Percentiles rank a stretch among this genome's conserved stretches.
Conservation (phyloP, 2,888 invertebrate species). For the Acanthosoma haemorrhoidale region DNA sequence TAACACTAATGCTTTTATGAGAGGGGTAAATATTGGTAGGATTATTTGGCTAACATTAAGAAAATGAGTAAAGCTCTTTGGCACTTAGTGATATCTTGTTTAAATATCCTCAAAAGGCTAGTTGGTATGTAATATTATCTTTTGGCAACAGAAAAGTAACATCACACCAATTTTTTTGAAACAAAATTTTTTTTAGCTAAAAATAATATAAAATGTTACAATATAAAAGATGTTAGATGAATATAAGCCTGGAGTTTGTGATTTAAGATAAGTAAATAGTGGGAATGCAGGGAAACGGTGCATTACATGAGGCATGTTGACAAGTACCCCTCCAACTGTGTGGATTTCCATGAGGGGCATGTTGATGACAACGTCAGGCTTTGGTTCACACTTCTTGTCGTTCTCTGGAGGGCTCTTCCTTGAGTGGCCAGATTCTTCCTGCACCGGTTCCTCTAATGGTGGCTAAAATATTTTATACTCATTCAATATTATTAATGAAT, state of each 20-base stretch:
- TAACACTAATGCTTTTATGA: too few relatives aligned
- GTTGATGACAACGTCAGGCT: conserved; percentile 57
- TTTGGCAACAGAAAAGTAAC: neutral
- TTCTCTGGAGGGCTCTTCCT: conserved; percentile 66
- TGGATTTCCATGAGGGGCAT: conserved; percentile 61
- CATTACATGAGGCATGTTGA: conserved; percentile 83
- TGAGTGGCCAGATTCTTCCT: conserved; percentile 58
- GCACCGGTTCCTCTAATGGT: conserved; percentile 59
- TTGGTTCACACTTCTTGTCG: conserved; percentile 58
- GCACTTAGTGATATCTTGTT: too few relatives aligned
- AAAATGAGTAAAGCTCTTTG: too few relatives aligned
- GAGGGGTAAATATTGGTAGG: too few relatives aligned
- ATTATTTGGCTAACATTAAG: too few relatives aligned
- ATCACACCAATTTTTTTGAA: neutral
- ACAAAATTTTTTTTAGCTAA: neutral
- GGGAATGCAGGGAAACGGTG: conserved; percentile 37
- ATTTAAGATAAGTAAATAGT: conserved; percentile 20
- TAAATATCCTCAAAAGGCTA: too few relatives aligned
- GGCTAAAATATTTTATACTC: conserved; percentile 47
- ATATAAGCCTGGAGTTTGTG: conserved; percentile 18
- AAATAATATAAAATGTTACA: neutral
- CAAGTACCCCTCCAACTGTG: conserved; percentile 78
- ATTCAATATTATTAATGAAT: neutral
- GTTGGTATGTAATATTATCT: too few relatives aligned
- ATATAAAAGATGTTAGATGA: neutral